Base-by-base conservation (phyloP, 1,140 invertebrate species). In the Spodoptera frugiperda region DNA sequence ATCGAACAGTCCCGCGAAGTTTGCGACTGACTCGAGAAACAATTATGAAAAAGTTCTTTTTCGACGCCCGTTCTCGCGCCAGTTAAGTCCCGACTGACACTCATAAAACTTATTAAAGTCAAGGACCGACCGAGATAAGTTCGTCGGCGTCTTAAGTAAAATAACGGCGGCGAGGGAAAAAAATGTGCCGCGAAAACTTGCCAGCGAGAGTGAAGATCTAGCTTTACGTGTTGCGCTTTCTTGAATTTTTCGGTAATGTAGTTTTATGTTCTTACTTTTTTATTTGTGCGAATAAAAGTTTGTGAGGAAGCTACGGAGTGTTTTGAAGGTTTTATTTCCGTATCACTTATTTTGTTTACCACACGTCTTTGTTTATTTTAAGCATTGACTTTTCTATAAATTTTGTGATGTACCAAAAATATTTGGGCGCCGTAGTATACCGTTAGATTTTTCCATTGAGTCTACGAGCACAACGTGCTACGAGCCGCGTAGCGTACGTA, bases 31-130 rank as follows among this genome's bases (percentile, higher is more conserved):
- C 88, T 92, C 88, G 82, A 85, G 89, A 94, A 94, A 94, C 92
- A 94, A 94, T 94, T 94, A 94, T 90, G 90, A 92, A 91, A 91
- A 94, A 94, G 90, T 93, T 94, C 86, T 89, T 89, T 90, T 88
- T 87, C 86, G 82, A 81, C 83, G 86, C 84, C 84, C 85, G 88
- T 92, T 91, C 89, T 85, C 90, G 89, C 89, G 91, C 87, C 92
- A 89, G 89, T 92, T 90, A 90, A 89, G 87, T 88, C 89, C 81
- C 87, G 90, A 89, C 90, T 92, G 92, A 92, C 88, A 91, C 89
- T 93, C 91, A 91, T 93, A 92, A 93, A 94, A 94, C 92, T 94
- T 94, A 94, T 94, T 94, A 94, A 93, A 94, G 91, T 94, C 92
- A 93, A 93, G 91, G 91, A 93, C 91, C 91, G 89, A 86, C 87